Evolutionary conservation across 1,140 invertebrate genomes (phyloP), one percentile per base, ranked within the genome.

Genomic region (Listronotus bonariensis): DNA sequence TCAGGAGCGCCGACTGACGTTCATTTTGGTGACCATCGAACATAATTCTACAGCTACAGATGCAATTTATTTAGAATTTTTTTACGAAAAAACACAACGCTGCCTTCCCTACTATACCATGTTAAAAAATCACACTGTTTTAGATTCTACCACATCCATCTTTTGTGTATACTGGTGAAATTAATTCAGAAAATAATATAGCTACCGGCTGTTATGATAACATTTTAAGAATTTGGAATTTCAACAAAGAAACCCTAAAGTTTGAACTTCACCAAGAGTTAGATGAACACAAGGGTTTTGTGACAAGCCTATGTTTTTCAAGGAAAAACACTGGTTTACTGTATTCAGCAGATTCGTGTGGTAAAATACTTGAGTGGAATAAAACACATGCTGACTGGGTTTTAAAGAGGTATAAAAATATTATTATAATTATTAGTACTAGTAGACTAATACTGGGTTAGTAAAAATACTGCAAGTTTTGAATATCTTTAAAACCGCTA

Each of bases 171-270:
- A 60, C 68, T 4, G 60, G 68, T 42, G 69, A 72, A 49, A 74
- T 76, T 32, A 71, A 69, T 43, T 40, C 58, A 34, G 67, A 72
- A 18, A 69, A 72, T 48, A 54, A 67, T 15, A 70, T 78, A 51
- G 72, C 63, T 8, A 72, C 75, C 0, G 76, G 75, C 26, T 72
- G 72, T 61, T 78, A 75, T 48, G 76, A 78, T 63, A 69, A 69
- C 51, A 68, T 65, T 17, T 31, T 78, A 26, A 60, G 75, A 41
- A 70, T 78, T 43, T 78, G 76, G 76, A 45, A 31, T 17, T 52
- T 41, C 14, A 55, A 56, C 36, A 31, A 63, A 38, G 51, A 51
- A 31, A 48, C 38, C 34, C 45, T 31, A 57, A 67, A 68, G 34
- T 72, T 68, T 56, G 51, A 56, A 46, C 48, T 74, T 15, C 26